Evolutionary conservation across 2,888 invertebrate genomes (phyloP), one percentile per base, ranked within the genome.

Genomic region (Nomada fucata): DNA sequence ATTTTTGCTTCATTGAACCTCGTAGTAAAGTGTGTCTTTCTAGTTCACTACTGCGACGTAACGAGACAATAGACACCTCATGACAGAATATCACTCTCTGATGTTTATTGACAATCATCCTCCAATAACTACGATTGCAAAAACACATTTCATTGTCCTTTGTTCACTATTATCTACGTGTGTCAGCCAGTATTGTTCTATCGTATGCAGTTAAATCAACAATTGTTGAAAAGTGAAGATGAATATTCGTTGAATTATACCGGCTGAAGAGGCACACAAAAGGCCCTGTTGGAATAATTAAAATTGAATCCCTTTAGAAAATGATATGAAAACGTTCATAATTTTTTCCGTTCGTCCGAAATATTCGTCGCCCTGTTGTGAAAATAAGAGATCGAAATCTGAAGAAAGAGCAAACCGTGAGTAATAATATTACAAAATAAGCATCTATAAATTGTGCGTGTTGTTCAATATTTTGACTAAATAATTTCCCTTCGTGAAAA

Each of bases 101-200:
- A 75, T 69, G 60, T 69, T 75, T 75, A 69, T 69, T 69, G 69
- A 61, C 69, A 75, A 75, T 69, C 72, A 63, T 44, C 36, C 15
- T 53, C 20, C 53, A 63, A 72, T 72, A 72, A 72, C 53, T 53
- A 36, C 75, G 26, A 69, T 69, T 61, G 52, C 13, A 26, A 53
- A 52, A 60, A 69, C 42, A 42, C 26, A 29, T 52, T 29, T 61
- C 74, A 68, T 74, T 74, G 57, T 74, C 42, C 68, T 26, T 50
- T 2, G n/a, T 20, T 29, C 42, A 3, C 52, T 75, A 61, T 53
- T 69, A 42, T 9, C 68, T 4, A 18, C 29, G 26, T 11, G 23
- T 15, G 13, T 44, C 26, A 20, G 26, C 11, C 11, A 52, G 11
- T 15, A 18, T 44, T 61, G 53, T 57, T 20, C n/a, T n/a, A 18